Base-by-base conservation (phyloP, 2,888 invertebrate species). In the Folsomia candida region DNA sequence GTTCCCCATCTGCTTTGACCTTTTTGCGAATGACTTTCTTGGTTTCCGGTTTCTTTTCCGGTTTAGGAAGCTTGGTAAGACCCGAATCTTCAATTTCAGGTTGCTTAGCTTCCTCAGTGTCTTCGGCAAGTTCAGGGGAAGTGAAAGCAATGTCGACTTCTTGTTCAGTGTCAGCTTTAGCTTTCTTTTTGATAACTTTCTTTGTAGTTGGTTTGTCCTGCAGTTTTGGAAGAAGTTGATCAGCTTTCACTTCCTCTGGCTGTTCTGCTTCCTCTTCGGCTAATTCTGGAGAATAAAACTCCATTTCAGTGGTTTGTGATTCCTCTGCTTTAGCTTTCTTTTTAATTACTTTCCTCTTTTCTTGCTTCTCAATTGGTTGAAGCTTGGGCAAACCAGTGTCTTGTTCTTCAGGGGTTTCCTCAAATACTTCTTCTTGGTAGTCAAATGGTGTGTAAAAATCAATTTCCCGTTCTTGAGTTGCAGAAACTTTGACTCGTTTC, bases 341-440 rank as follows among this genome's bases (percentile, higher is more conserved):
- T 68, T 68, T 68, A 22, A 25, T 9, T 25, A 47, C 20, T 25
- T 20, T 47, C 57, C 20, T 22, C 24, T 60, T 57, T 22, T 67
- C 47, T 6, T 6, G 1, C 26, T 61, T 27, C 11, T 61, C 61
- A 11, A 29, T 24, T 20, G 22, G 51, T 11, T 64, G 9, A 24
- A 25, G 18, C 26, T 11, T 57, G 9, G 22, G 57, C 6, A 57
- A 57, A n/a, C 20, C 20, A 57, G 20, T 6, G 6, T n/a, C 20
- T 57, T 57, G 11, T n/a, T 57, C 81, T 79, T 71, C 81, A 68
- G 70, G 29, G 81, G 70, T 81, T 79, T 2, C 1, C 81, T 81
- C 81, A 83, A 81, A 4, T 6, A 57, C 69, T 29, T 28, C 59
- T 37, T 25, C 51, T 9, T 57, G 51, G 37, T 51, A 26, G 18